phyloP scores from a whole-genome alignment of 1,140 invertebrate genomes.

The Cardiocondyla obscurior region DNA sequence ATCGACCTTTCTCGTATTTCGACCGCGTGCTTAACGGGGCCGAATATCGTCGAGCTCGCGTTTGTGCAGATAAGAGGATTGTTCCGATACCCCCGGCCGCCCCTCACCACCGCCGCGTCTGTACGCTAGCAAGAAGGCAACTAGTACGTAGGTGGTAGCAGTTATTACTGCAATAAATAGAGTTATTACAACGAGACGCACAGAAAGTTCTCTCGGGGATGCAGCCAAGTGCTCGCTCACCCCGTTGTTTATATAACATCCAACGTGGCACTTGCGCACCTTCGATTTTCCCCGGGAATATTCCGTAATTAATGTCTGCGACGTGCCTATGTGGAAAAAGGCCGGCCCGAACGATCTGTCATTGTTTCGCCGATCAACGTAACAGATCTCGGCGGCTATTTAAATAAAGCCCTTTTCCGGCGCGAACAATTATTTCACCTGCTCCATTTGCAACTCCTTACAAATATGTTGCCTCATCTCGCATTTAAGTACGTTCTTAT shows the following conservation, averaged over 20 bases:
- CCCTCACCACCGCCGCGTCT: neutral
- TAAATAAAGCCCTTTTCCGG: neutral
- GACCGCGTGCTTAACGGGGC: neutral
- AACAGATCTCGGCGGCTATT: neutral
- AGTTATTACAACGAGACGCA: constrained; percentile 63
- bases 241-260: constrained; percentile 33
- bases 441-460: neutral
- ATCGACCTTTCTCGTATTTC: constrained; percentile 42
- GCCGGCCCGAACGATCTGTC: constrained; percentile 58
- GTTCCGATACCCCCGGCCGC: constrained; percentile 28
- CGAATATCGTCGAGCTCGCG: constrained; percentile 12
- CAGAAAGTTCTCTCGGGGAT: constrained; percentile 52
- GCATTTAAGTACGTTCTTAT: too few relatives aligned
- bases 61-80: constrained; percentile 68
- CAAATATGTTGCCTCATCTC: neutral
- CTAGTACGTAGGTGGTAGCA: constrained; percentile 32
- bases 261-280: constrained; percentile 27
- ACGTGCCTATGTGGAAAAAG: constrained; percentile 47
- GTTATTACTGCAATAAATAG: constrained; percentile 70
- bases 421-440: neutral
- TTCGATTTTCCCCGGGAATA: constrained; percentile 62
- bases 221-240: constrained; percentile 8
- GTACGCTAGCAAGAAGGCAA: constrained; percentile 13
- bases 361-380: constrained; percentile 21
- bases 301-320: constrained; percentile 35